These are phyloP conservation scores for Eupithecia exiguata DNA, from an alignment of 2,888 invertebrate genomes.

Conservation along the genomic window DNA sequence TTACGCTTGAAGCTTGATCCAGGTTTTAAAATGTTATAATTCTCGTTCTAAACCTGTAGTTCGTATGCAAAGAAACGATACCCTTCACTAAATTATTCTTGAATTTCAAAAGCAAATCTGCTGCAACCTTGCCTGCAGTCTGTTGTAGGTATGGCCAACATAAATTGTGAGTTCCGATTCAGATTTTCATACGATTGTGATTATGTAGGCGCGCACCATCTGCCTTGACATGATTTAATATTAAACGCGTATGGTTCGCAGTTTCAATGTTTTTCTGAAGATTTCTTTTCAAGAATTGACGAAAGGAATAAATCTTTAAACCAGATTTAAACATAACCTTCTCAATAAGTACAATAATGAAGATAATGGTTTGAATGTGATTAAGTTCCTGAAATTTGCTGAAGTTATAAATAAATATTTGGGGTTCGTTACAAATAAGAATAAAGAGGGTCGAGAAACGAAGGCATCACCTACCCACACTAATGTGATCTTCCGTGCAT, in stretches of 20 bases:
- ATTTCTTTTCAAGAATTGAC: conserved; percentile 10
- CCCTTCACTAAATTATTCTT: conserved; percentile 27
- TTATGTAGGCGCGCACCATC: conserved; percentile 37
- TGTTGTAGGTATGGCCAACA: conserved; percentile 31
- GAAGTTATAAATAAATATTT: conserved; percentile 50
- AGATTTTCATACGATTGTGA: conserved; percentile 38
- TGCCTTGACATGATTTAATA: conserved; percentile 43
- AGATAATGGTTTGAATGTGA: conserved; percentile 23
- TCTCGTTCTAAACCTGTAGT: background rate
- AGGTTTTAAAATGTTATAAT: background rate
- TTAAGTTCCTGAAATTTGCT: conserved; percentile 46
- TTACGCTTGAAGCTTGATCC: background rate
- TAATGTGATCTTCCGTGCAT: conserved; percentile 67
- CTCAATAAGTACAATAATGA: background rate
- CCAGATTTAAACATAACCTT: background rate
- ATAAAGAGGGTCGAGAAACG: conserved; percentile 58
- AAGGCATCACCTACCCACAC: conserved; percentile 56
- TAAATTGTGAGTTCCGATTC: conserved; percentile 36
- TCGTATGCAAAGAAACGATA: conserved; percentile 21
- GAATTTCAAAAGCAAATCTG: conserved; percentile 30
- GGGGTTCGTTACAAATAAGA: conserved; percentile 56
- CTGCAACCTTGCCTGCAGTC: conserved; percentile 34
- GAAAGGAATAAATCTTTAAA: background rate
- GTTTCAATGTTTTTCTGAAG: conserved; percentile 29
- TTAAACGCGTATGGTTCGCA: conserved; percentile 32